phyloP scores from a whole-genome alignment of 2,888 invertebrate genomes.

The Drosophila anomalipes region DNA sequence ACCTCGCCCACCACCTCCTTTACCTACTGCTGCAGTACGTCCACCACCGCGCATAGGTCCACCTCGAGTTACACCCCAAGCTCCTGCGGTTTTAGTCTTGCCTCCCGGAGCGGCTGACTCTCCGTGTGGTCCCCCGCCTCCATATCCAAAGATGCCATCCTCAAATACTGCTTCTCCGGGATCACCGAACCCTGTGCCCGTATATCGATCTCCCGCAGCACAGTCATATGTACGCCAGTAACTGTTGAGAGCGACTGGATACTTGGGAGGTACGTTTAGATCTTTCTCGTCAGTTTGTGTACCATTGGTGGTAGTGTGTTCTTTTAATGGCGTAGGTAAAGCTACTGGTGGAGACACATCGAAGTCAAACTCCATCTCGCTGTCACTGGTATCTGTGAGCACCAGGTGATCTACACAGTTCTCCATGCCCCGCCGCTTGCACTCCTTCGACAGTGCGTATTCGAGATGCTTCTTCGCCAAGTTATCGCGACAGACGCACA shows the following conservation, averaged over 20 bases:
- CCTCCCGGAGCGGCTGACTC: slow-evolving; percentile 32
- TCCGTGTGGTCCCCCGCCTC: slow-evolving; percentile 63
- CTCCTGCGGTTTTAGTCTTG: not conserved
- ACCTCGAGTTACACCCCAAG: slow-evolving; percentile 27
- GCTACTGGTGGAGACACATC: slow-evolving; percentile 90
- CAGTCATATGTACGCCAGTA: slow-evolving; percentile 78
- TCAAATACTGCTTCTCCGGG: slow-evolving; percentile 64
- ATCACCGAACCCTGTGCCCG: slow-evolving; percentile 57
- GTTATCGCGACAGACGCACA: slow-evolving; percentile 78
- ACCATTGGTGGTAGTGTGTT: slow-evolving; percentile 86
- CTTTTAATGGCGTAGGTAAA: slow-evolving; percentile 86
- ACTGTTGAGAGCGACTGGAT: slow-evolving; percentile 61
- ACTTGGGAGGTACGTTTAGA: slow-evolving; percentile 73
- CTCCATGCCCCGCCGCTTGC: slow-evolving; percentile 64
- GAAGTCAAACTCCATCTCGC: slow-evolving; percentile 89
- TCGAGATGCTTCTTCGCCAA: slow-evolving; percentile 85
- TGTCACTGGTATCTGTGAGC: slow-evolving; percentile 83
- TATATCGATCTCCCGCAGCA: slow-evolving; percentile 71
- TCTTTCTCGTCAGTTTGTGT: slow-evolving; percentile 88
- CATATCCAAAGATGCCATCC: slow-evolving; percentile 60
- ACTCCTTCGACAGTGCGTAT: slow-evolving; percentile 86
- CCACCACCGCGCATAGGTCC: slow-evolving; percentile 29
- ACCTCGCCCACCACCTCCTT: not conserved
- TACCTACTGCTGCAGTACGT: slow-evolving; percentile 10
- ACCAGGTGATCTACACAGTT: slow-evolving; percentile 71